A percentile compares a stretch with the other conserved stretches of the same genome.
Evolutionary conservation across 2,113 vertebrate genomes (phyloP).

Genomic region (Corythornis madagascariensis): DNA sequence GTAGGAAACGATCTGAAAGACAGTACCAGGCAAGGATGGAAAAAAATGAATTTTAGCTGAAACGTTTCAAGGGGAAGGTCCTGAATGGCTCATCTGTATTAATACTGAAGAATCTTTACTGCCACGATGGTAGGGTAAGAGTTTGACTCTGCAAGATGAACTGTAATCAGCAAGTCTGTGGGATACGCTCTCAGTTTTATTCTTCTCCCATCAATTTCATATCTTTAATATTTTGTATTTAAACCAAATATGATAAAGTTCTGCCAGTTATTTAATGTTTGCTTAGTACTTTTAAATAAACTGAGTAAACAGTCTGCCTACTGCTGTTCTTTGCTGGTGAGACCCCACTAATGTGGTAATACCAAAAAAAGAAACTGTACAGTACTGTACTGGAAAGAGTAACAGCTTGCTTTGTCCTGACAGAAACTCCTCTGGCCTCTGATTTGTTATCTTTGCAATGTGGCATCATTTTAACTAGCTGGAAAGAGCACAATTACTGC

Average conservation of each 20-base stretch:
- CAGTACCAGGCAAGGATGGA: slow-evolving; percentile 79
- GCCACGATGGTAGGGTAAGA: not conserved
- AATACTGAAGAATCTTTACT: not conserved
- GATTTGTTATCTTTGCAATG: not conserved
- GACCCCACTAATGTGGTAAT: not conserved
- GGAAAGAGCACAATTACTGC: not conserved
- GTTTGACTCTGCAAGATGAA: not conserved
- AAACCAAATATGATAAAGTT: not conserved
- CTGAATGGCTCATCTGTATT: not conserved
- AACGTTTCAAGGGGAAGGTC: slow-evolving; percentile 45
- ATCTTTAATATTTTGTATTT: not conserved
- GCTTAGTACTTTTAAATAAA: slow-evolving; percentile 19
- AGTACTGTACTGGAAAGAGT: no score
- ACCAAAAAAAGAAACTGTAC: not conserved
- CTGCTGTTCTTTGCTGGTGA: not conserved
- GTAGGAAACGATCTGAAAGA: slow-evolving; percentile 91
- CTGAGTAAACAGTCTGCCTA: not conserved
- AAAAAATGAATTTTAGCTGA: slow-evolving; percentile 62
- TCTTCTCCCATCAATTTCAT: not conserved
- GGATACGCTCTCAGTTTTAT: not conserved
- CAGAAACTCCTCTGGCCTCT: not conserved
- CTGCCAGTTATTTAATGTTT: not conserved
- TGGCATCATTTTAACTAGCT: not conserved
- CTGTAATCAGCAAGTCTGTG: not conserved
- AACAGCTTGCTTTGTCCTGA: not conserved